A percentile compares a stretch with the other conserved stretches of the same genome.
Evolutionary conservation across 2,797 vertebrate genomes (phyloP).

Genomic region (Squalus acanthias): DNA sequence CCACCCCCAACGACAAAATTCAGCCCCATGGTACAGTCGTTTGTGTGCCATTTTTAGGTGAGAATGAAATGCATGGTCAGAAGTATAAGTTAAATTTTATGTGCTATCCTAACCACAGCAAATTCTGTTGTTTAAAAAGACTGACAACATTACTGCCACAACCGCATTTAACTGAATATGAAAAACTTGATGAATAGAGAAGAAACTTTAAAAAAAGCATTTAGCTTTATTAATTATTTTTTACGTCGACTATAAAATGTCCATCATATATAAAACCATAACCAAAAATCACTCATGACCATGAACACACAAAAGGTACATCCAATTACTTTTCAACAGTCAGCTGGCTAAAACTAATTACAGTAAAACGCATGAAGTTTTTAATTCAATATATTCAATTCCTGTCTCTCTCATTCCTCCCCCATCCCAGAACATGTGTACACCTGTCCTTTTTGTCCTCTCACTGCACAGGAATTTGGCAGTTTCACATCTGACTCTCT

Average conservation of each 20-base stretch:
- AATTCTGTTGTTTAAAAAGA: neutral
- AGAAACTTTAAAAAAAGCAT: neutral
- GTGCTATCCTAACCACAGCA: neutral
- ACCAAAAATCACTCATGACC: neutral
- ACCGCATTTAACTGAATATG: neutral
- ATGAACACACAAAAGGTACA: neutral
- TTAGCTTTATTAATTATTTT: neutral
- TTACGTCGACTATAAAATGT: neutral
- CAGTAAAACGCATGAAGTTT: neutral
- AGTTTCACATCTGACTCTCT: slow-evolving; percentile 1
- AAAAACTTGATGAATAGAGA: neutral
- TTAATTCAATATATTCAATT: neutral
- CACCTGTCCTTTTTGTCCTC: neutral
- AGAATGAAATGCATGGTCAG: neutral
- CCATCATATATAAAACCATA: neutral
- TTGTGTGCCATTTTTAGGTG: neutral
- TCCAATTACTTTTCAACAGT: neutral
- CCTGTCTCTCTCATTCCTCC: neutral
- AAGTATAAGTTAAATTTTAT: neutral
- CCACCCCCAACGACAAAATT: too few relatives aligned
- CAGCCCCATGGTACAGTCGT: neutral
- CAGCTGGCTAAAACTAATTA: neutral
- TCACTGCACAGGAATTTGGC: neutral
- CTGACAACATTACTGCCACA: neutral
- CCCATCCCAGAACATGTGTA: neutral